Conservation (phyloP, 2,113 vertebrate genomes). For the Tachuris rubrigastra region DNA sequence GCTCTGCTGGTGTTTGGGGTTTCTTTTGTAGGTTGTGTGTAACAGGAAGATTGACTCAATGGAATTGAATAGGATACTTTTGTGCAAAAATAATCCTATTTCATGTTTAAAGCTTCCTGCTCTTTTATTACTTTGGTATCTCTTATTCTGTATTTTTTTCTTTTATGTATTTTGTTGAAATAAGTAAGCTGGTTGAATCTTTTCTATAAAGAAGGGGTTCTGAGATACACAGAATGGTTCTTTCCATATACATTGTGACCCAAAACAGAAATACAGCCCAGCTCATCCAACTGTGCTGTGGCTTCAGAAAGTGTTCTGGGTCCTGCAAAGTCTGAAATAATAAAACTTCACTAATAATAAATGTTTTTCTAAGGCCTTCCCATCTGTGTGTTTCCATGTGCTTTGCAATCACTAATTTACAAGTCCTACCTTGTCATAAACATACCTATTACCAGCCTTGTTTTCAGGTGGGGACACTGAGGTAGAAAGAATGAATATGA, state of each 20-base stretch:
- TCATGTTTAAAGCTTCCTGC: slow-evolving; percentile 24
- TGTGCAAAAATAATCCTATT: slow-evolving; percentile 32
- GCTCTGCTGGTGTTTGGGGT: background rate
- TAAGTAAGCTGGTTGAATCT: background rate
- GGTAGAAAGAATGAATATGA: background rate
- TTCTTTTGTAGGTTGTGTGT: background rate
- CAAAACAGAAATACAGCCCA: background rate
- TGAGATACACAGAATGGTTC: background rate
- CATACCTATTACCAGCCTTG: background rate
- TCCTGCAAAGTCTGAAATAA: background rate
- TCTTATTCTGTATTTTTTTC: background rate
- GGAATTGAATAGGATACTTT: background rate
- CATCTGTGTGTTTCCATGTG: background rate
- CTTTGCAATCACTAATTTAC: background rate
- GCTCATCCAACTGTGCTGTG: background rate
- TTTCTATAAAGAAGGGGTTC: background rate
- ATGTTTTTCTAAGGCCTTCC: background rate
- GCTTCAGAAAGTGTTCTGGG: background rate
- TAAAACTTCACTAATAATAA: background rate
- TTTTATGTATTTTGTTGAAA: background rate
- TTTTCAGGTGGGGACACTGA: background rate
- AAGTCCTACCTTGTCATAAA: background rate
- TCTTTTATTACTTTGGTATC: background rate
- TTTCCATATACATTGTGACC: background rate
- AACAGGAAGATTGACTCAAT: background rate